Evolutionary conservation across 1,140 invertebrate species (phyloP).

Genomic region (Hyles euphorbiae): DNA sequence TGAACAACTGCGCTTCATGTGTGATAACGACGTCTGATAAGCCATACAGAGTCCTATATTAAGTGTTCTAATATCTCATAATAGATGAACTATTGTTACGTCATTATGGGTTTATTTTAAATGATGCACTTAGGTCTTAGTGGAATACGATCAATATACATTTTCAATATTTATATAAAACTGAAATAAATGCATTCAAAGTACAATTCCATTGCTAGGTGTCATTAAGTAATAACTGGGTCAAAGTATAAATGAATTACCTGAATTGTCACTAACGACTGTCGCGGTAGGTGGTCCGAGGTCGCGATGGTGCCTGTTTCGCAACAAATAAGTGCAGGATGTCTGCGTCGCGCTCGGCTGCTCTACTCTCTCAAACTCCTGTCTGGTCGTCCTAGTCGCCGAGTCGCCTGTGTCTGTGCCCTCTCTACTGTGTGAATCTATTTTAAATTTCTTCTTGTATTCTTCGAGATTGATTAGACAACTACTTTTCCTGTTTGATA

Average conservation of each 20-base stretch:
- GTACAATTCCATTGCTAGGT: background rate
- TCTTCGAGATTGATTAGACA: slow-evolving; percentile 52
- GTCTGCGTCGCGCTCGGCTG: slow-evolving; percentile 22
- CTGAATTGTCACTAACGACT: slow-evolving; percentile 54
- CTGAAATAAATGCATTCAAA: background rate
- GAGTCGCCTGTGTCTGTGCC: slow-evolving; percentile 27
- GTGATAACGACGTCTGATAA: slow-evolving; percentile 57
- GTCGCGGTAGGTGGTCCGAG: slow-evolving; percentile 57
- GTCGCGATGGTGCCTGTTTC: slow-evolving; percentile 53
- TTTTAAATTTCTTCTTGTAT: slow-evolving; percentile 61
- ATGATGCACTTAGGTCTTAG: background rate
- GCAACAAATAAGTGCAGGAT: slow-evolving; percentile 54
- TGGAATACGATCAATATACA: background rate
- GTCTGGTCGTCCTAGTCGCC: slow-evolving; percentile 28
- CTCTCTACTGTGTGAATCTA: slow-evolving; percentile 48
- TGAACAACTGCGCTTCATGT: slow-evolving; percentile 53
- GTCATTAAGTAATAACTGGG: slow-evolving; percentile 2
- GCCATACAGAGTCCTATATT: slow-evolving; percentile 27
- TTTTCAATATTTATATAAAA: background rate
- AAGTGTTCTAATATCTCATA: slow-evolving; percentile 18
- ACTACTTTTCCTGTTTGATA: slow-evolving; percentile 56
- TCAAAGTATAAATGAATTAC: slow-evolving; percentile 32
- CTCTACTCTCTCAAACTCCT: slow-evolving; percentile 42
- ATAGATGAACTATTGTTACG: slow-evolving; percentile 8
- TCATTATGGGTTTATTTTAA: background rate